Evolutionary conservation across 2,888 invertebrate genomes (phyloP).

Genomic region (Prenolepis imparis): DNA sequence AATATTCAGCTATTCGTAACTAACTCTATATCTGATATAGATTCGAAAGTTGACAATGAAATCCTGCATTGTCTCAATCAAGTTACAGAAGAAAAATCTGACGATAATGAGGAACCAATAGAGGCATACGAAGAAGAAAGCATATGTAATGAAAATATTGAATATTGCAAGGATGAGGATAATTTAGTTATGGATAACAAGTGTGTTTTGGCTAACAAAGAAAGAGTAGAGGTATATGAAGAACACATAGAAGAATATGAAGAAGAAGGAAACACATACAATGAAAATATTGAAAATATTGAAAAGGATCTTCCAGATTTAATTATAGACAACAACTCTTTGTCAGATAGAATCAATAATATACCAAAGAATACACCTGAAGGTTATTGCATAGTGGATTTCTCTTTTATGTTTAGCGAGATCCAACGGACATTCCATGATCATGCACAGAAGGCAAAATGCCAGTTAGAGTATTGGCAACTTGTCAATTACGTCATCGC

Average conservation of each 20-base stretch:
- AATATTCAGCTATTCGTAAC: background rate
- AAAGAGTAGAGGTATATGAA: background rate
- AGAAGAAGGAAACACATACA: background rate
- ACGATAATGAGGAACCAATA: background rate
- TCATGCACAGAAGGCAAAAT: background rate
- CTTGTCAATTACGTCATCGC: background rate
- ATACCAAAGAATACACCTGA: background rate
- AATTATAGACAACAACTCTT: background rate
- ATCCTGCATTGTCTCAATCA: background rate
- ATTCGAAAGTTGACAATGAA: background rate
- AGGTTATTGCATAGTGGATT: background rate
- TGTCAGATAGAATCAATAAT: background rate
- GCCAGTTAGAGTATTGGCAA: background rate
- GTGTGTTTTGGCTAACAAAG: background rate
- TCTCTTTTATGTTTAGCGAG: background rate
- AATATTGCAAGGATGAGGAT: background rate
- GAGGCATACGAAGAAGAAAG: background rate
- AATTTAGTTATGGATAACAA: background rate
- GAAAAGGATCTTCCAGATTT: too few species aligned
- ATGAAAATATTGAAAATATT: background rate
- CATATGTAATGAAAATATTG: background rate
- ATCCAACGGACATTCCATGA: background rate
- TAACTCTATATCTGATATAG: background rate
- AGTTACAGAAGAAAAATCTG: background rate
- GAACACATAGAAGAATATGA: background rate